Evolutionary conservation across 2,888 invertebrate species (phyloP).

Genomic region (Heliconius ethilla): DNA sequence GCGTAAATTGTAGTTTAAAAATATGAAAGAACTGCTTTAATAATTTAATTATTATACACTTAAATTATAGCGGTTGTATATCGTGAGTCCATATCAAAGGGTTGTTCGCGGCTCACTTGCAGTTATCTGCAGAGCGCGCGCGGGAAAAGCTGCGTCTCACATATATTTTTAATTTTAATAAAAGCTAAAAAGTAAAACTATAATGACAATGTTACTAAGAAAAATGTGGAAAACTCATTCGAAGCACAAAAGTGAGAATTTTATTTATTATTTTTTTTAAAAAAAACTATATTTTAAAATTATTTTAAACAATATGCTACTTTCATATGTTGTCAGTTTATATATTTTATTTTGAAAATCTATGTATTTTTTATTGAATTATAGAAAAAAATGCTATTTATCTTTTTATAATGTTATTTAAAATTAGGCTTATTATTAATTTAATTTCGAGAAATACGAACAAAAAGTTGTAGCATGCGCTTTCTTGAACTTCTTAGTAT

Average conservation of each 20-base stretch:
- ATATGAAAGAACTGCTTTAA: not conserved
- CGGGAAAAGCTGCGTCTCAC: constrained; percentile 60
- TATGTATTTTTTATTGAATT: not conserved
- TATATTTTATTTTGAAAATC: not conserved
- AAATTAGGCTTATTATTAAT: constrained; percentile 41
- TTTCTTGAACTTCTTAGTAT: constrained; percentile 47
- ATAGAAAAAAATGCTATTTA: not conserved
- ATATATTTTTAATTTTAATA: constrained; percentile 27
- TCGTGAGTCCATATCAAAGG: constrained; percentile 56
- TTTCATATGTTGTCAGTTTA: not conserved
- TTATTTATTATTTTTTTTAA: constrained; percentile 28
- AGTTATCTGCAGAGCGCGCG: constrained; percentile 56
- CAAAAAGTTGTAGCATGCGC: constrained; percentile 64
- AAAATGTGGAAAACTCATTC: constrained; percentile 86
- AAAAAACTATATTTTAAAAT: not conserved
- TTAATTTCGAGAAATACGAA: constrained; percentile 71
- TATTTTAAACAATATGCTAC: not conserved
- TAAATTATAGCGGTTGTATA: constrained; percentile 31
- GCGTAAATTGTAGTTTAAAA: not conserved
- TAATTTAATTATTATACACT: not conserved
- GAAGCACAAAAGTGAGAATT: constrained; percentile 85
- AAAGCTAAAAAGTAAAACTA: constrained; percentile 28
- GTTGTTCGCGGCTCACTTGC: constrained; percentile 54
- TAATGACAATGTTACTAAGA: constrained; percentile 83
- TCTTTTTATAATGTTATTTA: too few species aligned